Conservation (phyloP, 2,888 invertebrate genomes). For the Sphaeridia pumilis region DNA sequence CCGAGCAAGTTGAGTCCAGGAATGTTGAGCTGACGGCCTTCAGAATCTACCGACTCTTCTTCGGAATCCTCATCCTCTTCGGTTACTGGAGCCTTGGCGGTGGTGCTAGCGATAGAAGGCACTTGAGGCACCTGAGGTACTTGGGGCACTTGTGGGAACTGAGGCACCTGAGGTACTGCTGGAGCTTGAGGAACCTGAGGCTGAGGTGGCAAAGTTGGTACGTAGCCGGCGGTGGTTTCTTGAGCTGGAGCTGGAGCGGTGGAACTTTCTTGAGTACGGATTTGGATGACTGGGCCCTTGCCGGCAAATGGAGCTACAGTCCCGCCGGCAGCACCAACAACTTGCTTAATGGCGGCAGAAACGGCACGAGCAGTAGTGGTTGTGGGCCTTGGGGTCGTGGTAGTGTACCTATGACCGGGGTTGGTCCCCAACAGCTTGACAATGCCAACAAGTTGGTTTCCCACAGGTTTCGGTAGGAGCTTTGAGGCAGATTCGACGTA, state of each 20-base stretch:
- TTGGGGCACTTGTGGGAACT: too few relatives aligned
- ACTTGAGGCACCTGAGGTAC: too few relatives aligned
- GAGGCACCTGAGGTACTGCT: too few relatives aligned
- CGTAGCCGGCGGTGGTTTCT: neutral
- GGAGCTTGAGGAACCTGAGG: too few relatives aligned
- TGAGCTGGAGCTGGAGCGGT: conserved; percentile 9
- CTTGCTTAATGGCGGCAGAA: neutral
- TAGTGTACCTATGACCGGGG: conserved; percentile 18
- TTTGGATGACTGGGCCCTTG: too few relatives aligned
- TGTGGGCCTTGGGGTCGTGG: conserved; percentile 9
- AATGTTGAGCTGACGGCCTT: neutral
- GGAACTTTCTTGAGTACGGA: neutral
- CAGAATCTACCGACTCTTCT: conserved; percentile 12
- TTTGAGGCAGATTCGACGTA: conserved; percentile 28
- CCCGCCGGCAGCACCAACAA: neutral
- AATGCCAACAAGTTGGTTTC: conserved; percentile 25
- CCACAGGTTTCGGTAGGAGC: conserved; percentile 27
- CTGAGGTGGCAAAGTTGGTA: conserved; percentile 1
- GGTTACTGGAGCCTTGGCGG: neutral
- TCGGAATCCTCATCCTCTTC: conserved; percentile 20
- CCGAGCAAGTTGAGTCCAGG: conserved; percentile 1
- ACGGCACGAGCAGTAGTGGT: neutral
- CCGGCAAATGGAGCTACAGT: neutral
- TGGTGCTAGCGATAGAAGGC: neutral
- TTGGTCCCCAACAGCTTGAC: conserved; percentile 27